Evolutionary conservation across 2,888 invertebrate genomes (phyloP).

Genomic region (Petrophora chlorosata): DNA sequence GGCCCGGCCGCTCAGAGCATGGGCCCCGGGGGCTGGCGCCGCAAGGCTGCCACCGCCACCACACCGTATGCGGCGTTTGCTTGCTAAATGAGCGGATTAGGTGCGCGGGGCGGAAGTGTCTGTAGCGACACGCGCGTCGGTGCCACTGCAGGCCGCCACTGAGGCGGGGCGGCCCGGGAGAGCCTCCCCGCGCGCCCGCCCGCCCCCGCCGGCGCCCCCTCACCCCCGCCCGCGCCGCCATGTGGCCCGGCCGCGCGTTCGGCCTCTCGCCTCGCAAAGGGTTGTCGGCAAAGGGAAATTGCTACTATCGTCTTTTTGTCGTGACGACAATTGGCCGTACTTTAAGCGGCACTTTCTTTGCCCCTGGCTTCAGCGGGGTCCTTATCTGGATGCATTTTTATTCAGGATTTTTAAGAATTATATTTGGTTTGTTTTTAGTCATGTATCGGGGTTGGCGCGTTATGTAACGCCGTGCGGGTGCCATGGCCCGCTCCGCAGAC

Average conservation of each 20-base stretch:
- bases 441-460: slow-evolving; percentile 47
- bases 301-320: slow-evolving; percentile 68
- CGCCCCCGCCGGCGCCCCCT: slow-evolving; percentile 44
- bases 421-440: slow-evolving; percentile 41
- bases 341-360: slow-evolving; percentile 54
- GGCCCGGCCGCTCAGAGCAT: slow-evolving; percentile 66
- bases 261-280: slow-evolving; percentile 72
- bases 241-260: slow-evolving; percentile 69
- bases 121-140: slow-evolving; percentile 81
- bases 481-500: slow-evolving; percentile 54
- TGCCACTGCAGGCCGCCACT: slow-evolving; percentile 82
- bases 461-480: slow-evolving; percentile 61
- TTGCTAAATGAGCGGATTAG: slow-evolving; percentile 76
- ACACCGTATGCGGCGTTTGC: slow-evolving; percentile 77
- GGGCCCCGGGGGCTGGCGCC: slow-evolving; percentile 73
- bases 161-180: slow-evolving; percentile 81
- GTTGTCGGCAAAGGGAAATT: slow-evolving; percentile 77
- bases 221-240: slow-evolving; percentile 61
- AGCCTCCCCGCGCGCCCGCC: slow-evolving; percentile 59
- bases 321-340: slow-evolving; percentile 64
- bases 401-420: slow-evolving; percentile 32
- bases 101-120: slow-evolving; percentile 80
- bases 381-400: slow-evolving; percentile 31
- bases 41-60: slow-evolving; percentile 66
- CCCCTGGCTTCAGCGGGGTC: slow-evolving; percentile 32